Evolutionary conservation across 1,140 invertebrate genomes (phyloP), one percentile per base, ranked within the genome.

Genomic region (Pectinophora gossypiella): DNA sequence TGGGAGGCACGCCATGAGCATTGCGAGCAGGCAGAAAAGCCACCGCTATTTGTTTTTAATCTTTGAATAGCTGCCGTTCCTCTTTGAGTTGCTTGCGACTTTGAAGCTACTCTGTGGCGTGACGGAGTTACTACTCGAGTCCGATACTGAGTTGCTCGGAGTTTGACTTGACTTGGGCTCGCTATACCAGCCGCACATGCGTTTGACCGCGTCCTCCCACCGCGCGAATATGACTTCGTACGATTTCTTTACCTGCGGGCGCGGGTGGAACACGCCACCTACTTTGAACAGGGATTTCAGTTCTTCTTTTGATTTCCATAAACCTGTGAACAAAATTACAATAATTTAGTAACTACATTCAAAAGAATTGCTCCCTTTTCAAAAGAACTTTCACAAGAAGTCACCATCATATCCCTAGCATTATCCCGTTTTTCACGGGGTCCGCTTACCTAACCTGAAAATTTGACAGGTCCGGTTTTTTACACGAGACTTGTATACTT

Each of bases 301-400:
- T 59, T 96, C 92, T 3, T 92, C 89, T 67, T 91, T 91, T 22
- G 80, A 88, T 54, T 91, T 90, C 94, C 95, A 96, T 40, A 96
- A 83, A 61, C 92, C 93, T 93, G 65, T 32, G 89, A 88, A 51
- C n/a, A n/a, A 49, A 16, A 51, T 40, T 2, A 32, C 7, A 32
- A 32, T n/a, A 32, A 5, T 23, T 23, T 23, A 23, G 4, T 23
- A 23, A 23, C 10, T 23, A 23, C 22, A 4, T 23, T 5, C 22
- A 23, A 4, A 23, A 23, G 10, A 5, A 5, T 23, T 23, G n/a
- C n/a, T n/a, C n/a, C n/a, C n/a, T n/a, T n/a, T n/a, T n/a, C n/a
- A n/a, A n/a, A n/a, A n/a, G n/a, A n/a, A n/a, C n/a, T n/a, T n/a
- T n/a, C n/a, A n/a, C n/a, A n/a, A n/a, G n/a, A n/a, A n/a, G n/a